Evolutionary conservation across 1,140 invertebrate genomes (phyloP).

Genomic region (Pygmarrhopalites habei): DNA sequence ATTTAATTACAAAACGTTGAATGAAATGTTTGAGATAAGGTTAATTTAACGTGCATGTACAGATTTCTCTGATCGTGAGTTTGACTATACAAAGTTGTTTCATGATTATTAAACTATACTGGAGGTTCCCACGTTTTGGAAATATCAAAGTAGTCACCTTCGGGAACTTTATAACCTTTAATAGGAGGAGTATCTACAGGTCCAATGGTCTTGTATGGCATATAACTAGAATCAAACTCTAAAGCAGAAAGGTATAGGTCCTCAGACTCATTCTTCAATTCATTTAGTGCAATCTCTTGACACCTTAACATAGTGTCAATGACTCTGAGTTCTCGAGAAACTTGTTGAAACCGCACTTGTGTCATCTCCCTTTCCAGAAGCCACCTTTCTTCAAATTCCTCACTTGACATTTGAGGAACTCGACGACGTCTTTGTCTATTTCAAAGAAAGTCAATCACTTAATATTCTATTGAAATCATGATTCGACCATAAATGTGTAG

Average conservation of each 20-base stretch:
- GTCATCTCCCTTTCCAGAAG: constrained; percentile 64
- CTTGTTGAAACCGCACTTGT: constrained; percentile 57
- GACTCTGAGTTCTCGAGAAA: constrained; percentile 55
- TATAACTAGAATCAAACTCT: constrained; percentile 58
- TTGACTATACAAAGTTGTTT: no score
- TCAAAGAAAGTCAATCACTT: constrained; percentile 23
- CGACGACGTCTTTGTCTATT: constrained; percentile 52
- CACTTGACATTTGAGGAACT: constrained; percentile 43
- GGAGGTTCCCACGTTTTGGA: constrained; percentile 65
- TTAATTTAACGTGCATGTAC: no score
- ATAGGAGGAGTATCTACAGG: constrained; percentile 71
- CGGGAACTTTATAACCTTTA: constrained; percentile 63
- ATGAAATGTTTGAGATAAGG: no score
- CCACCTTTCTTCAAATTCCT: constrained; percentile 51
- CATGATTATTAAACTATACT: not conserved
- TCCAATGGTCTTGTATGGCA: constrained; percentile 60
- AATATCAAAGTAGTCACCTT: constrained; percentile 77
- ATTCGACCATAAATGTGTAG: no score
- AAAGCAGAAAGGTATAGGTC: constrained; percentile 75
- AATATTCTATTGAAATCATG: no score
- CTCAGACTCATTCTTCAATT: constrained; percentile 66
- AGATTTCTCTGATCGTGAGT: no score
- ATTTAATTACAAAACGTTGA: no score
- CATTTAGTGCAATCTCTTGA: constrained; percentile 67
- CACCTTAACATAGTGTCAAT: constrained; percentile 59